phyloP scores from a whole-genome alignment of 2,888 invertebrate genomes.

The Agrilus mali region DNA sequence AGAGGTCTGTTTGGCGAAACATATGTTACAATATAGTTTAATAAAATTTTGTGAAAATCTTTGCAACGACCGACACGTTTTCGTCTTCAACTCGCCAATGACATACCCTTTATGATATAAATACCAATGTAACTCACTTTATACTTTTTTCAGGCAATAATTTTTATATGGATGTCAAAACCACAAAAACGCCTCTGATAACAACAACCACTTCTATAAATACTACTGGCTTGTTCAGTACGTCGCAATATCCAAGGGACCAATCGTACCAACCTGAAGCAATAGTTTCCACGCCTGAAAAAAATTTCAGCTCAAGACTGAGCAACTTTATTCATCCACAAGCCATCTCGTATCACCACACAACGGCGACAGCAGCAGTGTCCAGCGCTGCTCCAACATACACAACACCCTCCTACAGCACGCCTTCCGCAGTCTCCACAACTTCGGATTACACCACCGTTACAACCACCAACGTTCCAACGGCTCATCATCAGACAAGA shows the following conservation, averaged over 20 bases:
- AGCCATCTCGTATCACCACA: too few species aligned
- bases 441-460: conserved; percentile 1
- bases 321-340: too few species aligned
- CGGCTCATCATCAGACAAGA: conserved; percentile 13
- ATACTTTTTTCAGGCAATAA: conserved; percentile 9
- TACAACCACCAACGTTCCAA: conserved; percentile 6
- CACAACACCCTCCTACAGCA: conserved; percentile 16
- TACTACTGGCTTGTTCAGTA: conserved; percentile 13
- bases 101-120: too few species aligned
- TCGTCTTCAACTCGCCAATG: too few species aligned
- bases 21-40: too few species aligned
- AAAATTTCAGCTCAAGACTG: not conserved
- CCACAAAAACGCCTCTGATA: conserved; percentile 19
- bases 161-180: conserved; percentile 11
- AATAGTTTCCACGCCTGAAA: conserved; percentile 20
- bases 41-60: too few species aligned
- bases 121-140: too few species aligned
- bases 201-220: conserved; percentile 21
- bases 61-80: too few species aligned
- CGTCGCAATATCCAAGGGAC: conserved; percentile 27
- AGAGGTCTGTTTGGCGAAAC: too few species aligned
- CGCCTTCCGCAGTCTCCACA: too few species aligned
- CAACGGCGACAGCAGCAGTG: conserved; percentile 23
- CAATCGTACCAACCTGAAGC: conserved; percentile 24
- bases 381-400: too few species aligned